Conservation (phyloP, 2,888 invertebrate genomes). For the Trissoscelio sp. region DNA sequence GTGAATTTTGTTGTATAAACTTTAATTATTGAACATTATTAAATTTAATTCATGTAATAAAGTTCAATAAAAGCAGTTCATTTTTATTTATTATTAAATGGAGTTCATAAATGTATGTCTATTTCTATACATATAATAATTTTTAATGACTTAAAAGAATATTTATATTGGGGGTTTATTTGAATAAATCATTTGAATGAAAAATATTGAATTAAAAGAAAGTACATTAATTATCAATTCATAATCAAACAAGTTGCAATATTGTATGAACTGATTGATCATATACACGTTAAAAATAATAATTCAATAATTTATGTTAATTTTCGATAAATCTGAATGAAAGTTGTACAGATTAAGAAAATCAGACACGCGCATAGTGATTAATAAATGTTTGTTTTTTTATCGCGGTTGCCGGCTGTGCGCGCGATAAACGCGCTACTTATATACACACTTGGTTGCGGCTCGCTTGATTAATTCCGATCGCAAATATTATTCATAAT, state of each 20-base stretch:
- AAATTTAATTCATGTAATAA: too few relatives aligned
- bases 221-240: too few relatives aligned
- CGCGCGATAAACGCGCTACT: slow-evolving; percentile 18
- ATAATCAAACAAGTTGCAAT: background rate
- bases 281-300: slow-evolving; percentile 22
- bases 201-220: too few relatives aligned
- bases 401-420: background rate
- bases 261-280: slow-evolving; percentile 22
- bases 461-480: slow-evolving; percentile 38
- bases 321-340: slow-evolving; percentile 53
- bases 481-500: slow-evolving; percentile 56
- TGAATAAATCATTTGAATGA: too few relatives aligned
- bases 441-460: background rate
- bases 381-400: slow-evolving; percentile 34
- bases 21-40: background rate
- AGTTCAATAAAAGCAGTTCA: too few relatives aligned
- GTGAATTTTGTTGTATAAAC: too few relatives aligned
- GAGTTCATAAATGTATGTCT: too few relatives aligned
- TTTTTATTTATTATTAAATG: too few relatives aligned
- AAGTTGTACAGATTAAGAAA: slow-evolving; percentile 45
- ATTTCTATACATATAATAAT: too few relatives aligned
- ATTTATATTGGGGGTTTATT: too few relatives aligned
- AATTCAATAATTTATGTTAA: slow-evolving; percentile 51
- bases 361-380: slow-evolving; percentile 44
- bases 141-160: too few relatives aligned